A percentile compares a stretch with the other conserved stretches of the same genome.
Evolutionary conservation across 2,113 vertebrate species (phyloP).

Genomic region (Crotalus horridus): DNA sequence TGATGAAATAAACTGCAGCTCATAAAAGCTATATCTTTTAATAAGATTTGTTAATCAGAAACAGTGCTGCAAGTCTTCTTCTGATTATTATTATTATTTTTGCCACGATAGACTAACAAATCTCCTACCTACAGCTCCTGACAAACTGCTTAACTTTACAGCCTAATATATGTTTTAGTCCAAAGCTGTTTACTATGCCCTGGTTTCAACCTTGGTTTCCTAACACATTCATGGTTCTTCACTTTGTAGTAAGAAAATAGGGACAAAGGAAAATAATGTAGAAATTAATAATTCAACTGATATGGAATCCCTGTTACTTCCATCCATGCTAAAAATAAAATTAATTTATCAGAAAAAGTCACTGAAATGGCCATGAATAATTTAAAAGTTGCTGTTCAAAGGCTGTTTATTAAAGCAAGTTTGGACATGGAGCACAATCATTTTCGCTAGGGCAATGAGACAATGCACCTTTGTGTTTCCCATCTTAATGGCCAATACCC

Average conservation of each 20-base stretch:
- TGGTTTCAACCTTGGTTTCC: background rate
- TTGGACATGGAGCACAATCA: background rate
- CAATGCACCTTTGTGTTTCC: background rate
- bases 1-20: background rate
- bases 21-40: background rate
- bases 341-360: slow-evolving; percentile 7
- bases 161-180: background rate
- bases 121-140: background rate
- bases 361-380: background rate
- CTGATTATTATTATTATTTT: background rate
- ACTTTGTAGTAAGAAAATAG: background rate
- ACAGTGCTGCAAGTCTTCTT: background rate
- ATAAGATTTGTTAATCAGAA: background rate
- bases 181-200: background rate
- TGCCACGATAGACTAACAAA: background rate
- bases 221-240: background rate
- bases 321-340: background rate
- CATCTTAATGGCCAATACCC: background rate
- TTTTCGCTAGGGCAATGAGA: background rate
- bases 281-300: background rate
- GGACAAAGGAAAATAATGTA: background rate
- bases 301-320: background rate
- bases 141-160: background rate
- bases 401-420: background rate
- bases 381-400: background rate